A percentile compares a stretch with the other conserved stretches of the same genome.
phyloP scores from a whole-genome alignment of 1,140 invertebrate genomes.

The Megalopta genalis region DNA sequence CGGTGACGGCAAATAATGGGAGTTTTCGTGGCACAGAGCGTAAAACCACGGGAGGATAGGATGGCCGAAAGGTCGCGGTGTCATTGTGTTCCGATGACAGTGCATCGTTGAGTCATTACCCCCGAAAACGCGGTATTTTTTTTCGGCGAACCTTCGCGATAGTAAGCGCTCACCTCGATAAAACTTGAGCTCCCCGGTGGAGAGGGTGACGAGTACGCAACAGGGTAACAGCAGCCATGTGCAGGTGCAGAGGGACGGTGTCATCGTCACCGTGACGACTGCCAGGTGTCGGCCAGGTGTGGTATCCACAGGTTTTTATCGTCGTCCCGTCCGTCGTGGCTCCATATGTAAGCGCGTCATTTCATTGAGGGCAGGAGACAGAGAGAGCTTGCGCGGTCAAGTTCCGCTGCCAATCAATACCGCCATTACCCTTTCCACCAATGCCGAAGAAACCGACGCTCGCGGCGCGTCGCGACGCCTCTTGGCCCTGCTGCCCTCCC shows the following conservation, averaged over 20 bases:
- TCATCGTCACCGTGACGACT: conserved; percentile 62
- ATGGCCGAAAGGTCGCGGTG: too few relatives aligned
- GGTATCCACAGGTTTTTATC: conserved; percentile 52
- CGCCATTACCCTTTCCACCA: conserved; percentile 55
- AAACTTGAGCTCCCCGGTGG: conserved; percentile 70
- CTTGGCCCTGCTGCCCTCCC: too few relatives aligned
- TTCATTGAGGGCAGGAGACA: conserved; percentile 69
- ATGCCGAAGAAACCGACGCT: background rate
- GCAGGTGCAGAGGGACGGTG: conserved; percentile 65
- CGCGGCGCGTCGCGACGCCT: too few relatives aligned
- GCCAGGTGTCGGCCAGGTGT: conserved; percentile 43
- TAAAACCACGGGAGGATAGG: too few relatives aligned
- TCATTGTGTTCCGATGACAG: too few relatives aligned
- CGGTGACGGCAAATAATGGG: too few relatives aligned
- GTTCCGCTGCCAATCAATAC: conserved; percentile 70
- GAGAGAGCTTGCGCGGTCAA: conserved; percentile 71
- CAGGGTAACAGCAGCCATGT: conserved; percentile 66
- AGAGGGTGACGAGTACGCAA: conserved; percentile 65
- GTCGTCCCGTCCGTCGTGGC: conserved; percentile 45
- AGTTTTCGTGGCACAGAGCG: too few relatives aligned
- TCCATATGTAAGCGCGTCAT: conserved; percentile 71
- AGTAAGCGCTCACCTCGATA: conserved; percentile 69
- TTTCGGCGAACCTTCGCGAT: background rate
- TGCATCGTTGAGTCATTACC: conserved; percentile 34
- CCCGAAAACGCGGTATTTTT: conserved; percentile 15